These are phyloP conservation scores for Helicolenus hilgendorfi DNA, from an alignment of 2,797 vertebrate species.

Conservation along the genomic window DNA sequence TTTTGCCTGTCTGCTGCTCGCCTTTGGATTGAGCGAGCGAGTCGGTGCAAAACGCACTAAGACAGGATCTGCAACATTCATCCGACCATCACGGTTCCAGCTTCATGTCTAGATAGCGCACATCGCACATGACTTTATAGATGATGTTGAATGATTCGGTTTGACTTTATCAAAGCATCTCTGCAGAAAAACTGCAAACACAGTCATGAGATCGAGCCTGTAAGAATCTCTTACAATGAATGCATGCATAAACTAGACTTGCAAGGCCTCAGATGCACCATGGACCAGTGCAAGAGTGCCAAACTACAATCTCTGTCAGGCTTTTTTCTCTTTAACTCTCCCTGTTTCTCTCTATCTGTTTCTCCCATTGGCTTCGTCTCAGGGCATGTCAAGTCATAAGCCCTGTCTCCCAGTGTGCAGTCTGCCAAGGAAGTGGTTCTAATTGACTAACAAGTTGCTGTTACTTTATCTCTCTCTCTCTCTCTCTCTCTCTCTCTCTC, in stretches of 20 bases:
- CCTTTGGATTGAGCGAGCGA: background rate
- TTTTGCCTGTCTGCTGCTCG: constrained; percentile 30
- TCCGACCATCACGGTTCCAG: background rate
- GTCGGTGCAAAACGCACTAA: constrained; percentile 19
- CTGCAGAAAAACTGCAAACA: background rate
- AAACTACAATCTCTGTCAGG: constrained; percentile 5
- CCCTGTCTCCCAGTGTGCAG: constrained; percentile 46
- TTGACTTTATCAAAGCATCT: constrained; percentile 10
- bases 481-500: constrained; percentile 27
- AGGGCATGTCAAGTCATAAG: constrained; percentile 70
- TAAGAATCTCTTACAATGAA: background rate
- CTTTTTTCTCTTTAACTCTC: background rate
- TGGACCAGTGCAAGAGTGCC: background rate
- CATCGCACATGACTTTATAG: background rate
- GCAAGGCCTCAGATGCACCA: background rate
- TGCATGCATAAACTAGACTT: background rate
- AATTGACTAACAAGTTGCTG: constrained; percentile 77
- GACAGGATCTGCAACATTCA: constrained; percentile 45
- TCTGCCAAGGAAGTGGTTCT: constrained; percentile 67
- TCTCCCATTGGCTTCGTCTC: constrained; percentile 27
- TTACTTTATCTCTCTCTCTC: constrained; percentile 41
- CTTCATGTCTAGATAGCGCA: background rate
- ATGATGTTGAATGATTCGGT: background rate
- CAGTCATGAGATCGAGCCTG: constrained; percentile 3
- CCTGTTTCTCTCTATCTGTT: background rate